Percentiles rank a stretch among this genome's conserved stretches.
phyloP scores from a whole-genome alignment of 2,888 invertebrate genomes.

The Diaphora mendica region DNA sequence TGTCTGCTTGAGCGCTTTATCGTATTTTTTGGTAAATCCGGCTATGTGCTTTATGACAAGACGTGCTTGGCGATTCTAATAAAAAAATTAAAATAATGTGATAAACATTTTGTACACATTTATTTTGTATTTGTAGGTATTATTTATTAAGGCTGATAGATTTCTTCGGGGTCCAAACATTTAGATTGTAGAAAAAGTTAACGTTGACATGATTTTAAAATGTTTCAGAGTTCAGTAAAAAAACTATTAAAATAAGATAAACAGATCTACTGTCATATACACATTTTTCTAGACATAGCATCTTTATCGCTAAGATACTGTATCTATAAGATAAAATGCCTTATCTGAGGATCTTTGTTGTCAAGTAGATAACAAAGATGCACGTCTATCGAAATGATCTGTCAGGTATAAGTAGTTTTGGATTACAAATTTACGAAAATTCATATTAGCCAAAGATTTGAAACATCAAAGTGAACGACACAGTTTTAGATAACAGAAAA shows the following conservation, averaged over 20 bases:
- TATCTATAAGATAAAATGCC: background rate
- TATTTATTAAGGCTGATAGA: background rate
- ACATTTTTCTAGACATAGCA: background rate
- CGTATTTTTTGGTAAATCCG: background rate
- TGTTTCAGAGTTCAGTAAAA: background rate
- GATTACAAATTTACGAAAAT: background rate
- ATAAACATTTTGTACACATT: background rate
- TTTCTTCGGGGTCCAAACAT: background rate
- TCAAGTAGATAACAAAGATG: constrained; percentile 7
- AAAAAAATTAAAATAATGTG: background rate
- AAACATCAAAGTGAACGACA: background rate
- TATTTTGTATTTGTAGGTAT: background rate
- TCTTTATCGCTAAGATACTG: background rate
- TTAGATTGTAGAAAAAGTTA: too few species aligned
- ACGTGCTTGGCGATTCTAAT: background rate
- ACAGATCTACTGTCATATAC: background rate
- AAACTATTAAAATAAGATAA: background rate
- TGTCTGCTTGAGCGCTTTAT: background rate
- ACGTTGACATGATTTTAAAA: too few species aligned
- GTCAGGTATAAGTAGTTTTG: background rate
- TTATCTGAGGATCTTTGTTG: constrained; percentile 7
- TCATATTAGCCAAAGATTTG: background rate
- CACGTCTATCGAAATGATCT: background rate
- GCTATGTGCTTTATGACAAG: background rate
- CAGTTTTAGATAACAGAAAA: background rate